Evolutionary conservation across 2,113 vertebrate genomes (phyloP).

Genomic region (Labeo rohita): DNA sequence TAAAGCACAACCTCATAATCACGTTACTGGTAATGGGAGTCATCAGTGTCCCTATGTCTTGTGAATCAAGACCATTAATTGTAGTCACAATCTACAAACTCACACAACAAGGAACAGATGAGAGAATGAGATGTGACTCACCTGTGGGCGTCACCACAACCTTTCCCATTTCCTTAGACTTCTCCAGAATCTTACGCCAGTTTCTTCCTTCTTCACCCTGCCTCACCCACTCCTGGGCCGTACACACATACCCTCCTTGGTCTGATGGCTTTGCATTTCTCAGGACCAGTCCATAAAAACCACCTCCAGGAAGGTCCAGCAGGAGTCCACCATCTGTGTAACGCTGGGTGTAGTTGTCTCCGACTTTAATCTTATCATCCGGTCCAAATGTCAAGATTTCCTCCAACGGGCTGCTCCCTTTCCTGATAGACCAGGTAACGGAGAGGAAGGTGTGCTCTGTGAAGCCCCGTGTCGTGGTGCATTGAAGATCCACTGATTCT

Average conservation of each 20-base stretch:
- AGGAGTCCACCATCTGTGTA: conserved; percentile 75
- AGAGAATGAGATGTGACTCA: conserved; percentile 65
- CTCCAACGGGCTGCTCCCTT: conserved; percentile 36
- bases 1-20: background rate
- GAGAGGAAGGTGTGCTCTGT: conserved; percentile 78
- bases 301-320: conserved; percentile 70
- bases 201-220: conserved; percentile 67
- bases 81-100: background rate
- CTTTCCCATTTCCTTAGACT: conserved; percentile 72
- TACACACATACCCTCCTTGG: conserved; percentile 78
- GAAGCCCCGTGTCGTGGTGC: conserved; percentile 63
- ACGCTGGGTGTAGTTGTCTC: conserved; percentile 72
- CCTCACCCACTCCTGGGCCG: conserved; percentile 81
- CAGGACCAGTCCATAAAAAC: conserved; percentile 73
- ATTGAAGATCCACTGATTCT: conserved; percentile 76
- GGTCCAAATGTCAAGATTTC: conserved; percentile 76
- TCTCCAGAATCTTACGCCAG: conserved; percentile 84
- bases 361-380: conserved; percentile 72
- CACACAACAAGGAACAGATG: background rate
- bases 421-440: conserved; percentile 77
- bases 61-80: background rate
- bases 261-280: conserved; percentile 67
- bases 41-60: background rate
- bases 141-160: conserved; percentile 76
- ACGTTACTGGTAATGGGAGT: background rate